Base-by-base conservation (phyloP, 2,888 invertebrate species). In the Drosophila cyrtoloma region DNA sequence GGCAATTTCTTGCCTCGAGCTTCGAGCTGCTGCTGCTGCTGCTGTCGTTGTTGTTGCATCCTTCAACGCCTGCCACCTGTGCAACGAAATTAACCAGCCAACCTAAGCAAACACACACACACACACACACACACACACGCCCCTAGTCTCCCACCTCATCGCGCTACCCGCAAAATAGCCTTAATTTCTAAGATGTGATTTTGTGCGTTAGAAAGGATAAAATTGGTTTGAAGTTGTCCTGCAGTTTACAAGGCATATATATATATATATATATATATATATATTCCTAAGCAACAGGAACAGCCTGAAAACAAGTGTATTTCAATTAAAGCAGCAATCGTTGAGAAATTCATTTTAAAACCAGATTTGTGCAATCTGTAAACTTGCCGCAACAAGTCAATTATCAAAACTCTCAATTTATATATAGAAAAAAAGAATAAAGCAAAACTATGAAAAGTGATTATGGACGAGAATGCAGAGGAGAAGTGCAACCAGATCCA, bases 1-100 rank as follows among this genome's bases (percentile, higher is more conserved):
- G 81, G 71, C 91, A 79, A 84, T 89, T 89, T 76, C 79, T 82
- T 80, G 33, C 47, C 51, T 60, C 42, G 44, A 37, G 56, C 60
- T 19, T 37, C 56, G 5, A n/a, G 42, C n/a, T n/a, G 10, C n/a
- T n/a, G 42, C 42, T 10, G 16, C 39, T 39, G 39, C 1, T 7
- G 22, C 6, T 47, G 26, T 12, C 22, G 44, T n/a, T 44, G 44
- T 47, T 47, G 47, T 39, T 51, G 47, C 67, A 71, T 66, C 42
- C 65, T 60, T 56, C 70, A 65, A 39, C 64, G 56, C 56, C 61
- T 64, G 65, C 64, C 81, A 79, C 78, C 78, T 75, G 69, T 63
- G 64, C 68, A 61, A 52, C 57, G 16, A 55, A 33, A 55, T 19
- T 47, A 47, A 47, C 47, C 47, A 26, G 47, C 47, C 47, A 26